Conservation (phyloP, 2,888 invertebrate genomes). For the Drosophila subsilvestris region DNA sequence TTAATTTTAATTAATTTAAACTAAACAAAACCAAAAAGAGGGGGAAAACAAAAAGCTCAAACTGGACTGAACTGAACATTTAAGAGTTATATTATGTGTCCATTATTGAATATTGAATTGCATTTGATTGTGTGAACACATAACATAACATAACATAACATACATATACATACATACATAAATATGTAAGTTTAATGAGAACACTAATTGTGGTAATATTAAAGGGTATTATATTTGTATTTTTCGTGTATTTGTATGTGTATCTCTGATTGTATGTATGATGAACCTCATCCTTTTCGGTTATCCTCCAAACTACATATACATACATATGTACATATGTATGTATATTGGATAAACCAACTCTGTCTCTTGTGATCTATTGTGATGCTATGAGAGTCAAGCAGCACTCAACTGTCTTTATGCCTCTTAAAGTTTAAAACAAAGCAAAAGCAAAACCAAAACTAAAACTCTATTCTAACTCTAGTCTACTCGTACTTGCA, state of each 20-base stretch:
- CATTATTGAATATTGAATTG: slow-evolving; percentile 63
- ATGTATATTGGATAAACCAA: slow-evolving; percentile 50
- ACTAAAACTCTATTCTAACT: slow-evolving; percentile 49
- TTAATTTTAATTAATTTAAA: slow-evolving; percentile 69
- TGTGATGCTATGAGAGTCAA: slow-evolving; percentile 74
- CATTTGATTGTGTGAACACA: slow-evolving; percentile 55
- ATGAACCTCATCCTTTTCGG: slow-evolving; percentile 33
- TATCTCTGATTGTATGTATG: slow-evolving; percentile 66
- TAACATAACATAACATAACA: slow-evolving; percentile 14
- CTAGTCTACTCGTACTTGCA: slow-evolving; percentile 59
- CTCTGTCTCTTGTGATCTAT: slow-evolving; percentile 79
- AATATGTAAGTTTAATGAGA: slow-evolving; percentile 28
- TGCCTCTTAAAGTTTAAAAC: slow-evolving; percentile 77
- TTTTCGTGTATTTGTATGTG: slow-evolving; percentile 61
- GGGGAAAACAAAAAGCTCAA: slow-evolving; percentile 81
- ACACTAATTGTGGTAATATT: slow-evolving; percentile 27
- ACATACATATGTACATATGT: no score
- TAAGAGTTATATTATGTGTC: slow-evolving; percentile 68
- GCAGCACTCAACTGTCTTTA: slow-evolving; percentile 78
- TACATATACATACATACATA: slow-evolving; percentile 27
- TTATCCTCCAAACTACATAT: slow-evolving; percentile 33
- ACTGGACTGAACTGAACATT: slow-evolving; percentile 82
- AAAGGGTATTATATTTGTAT: slow-evolving; percentile 51
- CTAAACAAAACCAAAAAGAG: slow-evolving; percentile 34
- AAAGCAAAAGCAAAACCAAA: slow-evolving; percentile 50